These are phyloP conservation scores for Malthinus seriepunctatus DNA, from an alignment of 2,888 invertebrate genomes.

Conservation along the genomic window DNA sequence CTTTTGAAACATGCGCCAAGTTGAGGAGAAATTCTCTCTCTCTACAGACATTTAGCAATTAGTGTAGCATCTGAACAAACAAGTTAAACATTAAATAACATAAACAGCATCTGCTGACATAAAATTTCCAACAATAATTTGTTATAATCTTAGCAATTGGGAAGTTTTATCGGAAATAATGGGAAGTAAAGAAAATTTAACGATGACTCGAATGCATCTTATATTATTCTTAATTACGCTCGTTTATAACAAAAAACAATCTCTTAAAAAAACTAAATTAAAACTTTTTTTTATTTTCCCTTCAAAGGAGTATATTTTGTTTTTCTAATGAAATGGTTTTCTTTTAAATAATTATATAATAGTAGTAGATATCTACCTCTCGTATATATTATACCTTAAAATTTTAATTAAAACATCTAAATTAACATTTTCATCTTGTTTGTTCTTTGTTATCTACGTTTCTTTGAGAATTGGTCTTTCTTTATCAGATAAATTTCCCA, in stretches of 20 bases:
- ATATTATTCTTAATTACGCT: constrained; percentile 14
- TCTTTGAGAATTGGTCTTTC: constrained; percentile 8
- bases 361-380: constrained; percentile 7
- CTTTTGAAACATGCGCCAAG: constrained; percentile 16
- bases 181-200: constrained; percentile 8
- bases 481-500: constrained; percentile 13
- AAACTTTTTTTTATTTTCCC: neutral
- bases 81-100: constrained; percentile 22
- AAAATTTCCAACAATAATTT: constrained; percentile 19
- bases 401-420: constrained; percentile 15
- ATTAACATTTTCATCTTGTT: constrained; percentile 15
- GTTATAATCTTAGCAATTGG: constrained; percentile 15
- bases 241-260: neutral
- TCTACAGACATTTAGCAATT: constrained; percentile 19
- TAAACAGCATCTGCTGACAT: constrained; percentile 24
- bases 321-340: neutral
- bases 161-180: constrained; percentile 15
- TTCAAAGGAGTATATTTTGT: no score
- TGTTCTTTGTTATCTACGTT: constrained; percentile 9
- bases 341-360: neutral
- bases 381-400: constrained; percentile 6
- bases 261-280: constrained; percentile 4
- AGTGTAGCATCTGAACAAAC: constrained; percentile 21
- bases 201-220: constrained; percentile 19
- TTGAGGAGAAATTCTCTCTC: constrained; percentile 13